Base-by-base conservation (phyloP, 2,797 vertebrate species). In the Melanotaenia maccullochi region DNA sequence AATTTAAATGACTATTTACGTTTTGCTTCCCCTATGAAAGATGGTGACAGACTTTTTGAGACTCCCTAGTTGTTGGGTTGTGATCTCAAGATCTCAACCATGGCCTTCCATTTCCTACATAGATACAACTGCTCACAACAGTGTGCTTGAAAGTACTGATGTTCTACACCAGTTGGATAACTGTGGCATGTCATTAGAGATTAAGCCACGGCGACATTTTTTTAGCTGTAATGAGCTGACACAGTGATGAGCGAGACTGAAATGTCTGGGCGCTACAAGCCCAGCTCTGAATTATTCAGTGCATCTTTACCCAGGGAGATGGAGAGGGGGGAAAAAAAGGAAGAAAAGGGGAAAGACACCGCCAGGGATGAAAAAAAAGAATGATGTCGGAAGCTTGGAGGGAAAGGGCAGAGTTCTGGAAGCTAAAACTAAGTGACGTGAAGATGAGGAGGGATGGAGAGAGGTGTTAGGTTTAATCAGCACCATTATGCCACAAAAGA, bases 201-300 rank as follows among this genome's bases (percentile, higher is more conserved):
- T 84, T 73, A 83, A 66, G 66, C 68, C 8, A 18, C 65, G 0
- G 5, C 28, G 60, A 35, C 7, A 9, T 59, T 79, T 22, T 49
- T 83, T 75, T 57, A 70, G 79, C 61, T 18, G 16, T 87, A 87
- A 92, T 74, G 82, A 89, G 72, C 75, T 36, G 42, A 66, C 65
- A 80, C 75, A 83, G 79, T 79, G 76, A 87, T 84, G 85, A 85
- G 79, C 22, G 9, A 71, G 84, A 76, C 76, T 52, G 73, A 85
- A 70, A 69, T 9, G 80, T 85, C 87, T 85, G 81, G 69, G 51
- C 78, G 73, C 76, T 83, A 80, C 75, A 64, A 86, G 88, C 47
- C 71, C 42, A 5, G 8, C 59, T 75, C 55, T 92, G 81, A 93
- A 92, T 92, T 90, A 91, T 93, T 92, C 71, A 93, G 61, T 51